These are phyloP conservation scores for Caradrina kadenii DNA, from an alignment of 2,888 invertebrate genomes.

Conservation along the genomic window DNA sequence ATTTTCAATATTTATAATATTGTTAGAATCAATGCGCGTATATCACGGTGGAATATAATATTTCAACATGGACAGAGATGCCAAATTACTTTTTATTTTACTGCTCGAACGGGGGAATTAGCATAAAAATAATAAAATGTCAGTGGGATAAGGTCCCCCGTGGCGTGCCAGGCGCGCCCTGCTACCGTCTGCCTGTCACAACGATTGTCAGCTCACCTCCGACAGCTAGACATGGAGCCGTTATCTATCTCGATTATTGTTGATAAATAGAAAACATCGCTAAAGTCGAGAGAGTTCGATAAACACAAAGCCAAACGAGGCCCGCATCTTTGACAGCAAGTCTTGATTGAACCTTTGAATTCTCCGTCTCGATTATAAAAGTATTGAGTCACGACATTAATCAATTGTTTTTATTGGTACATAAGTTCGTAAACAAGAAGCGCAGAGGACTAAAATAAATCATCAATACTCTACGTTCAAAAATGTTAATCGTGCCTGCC, in stretches of 20 bases:
- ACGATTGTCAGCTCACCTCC: slow-evolving; percentile 76
- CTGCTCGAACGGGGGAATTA: slow-evolving; percentile 77
- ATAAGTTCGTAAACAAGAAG: slow-evolving; percentile 1
- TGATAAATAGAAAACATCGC: slow-evolving; percentile 55
- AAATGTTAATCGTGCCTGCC: slow-evolving; percentile 50
- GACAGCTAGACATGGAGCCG: slow-evolving; percentile 68
- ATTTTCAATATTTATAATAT: not conserved
- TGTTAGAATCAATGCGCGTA: not conserved
- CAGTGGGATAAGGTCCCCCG: slow-evolving; percentile 77
- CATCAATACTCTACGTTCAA: slow-evolving; percentile 20
- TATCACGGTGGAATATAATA: slow-evolving; percentile 52
- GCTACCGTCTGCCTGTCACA: slow-evolving; percentile 78
- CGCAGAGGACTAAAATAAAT: slow-evolving; percentile 23
- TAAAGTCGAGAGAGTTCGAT: slow-evolving; percentile 20
- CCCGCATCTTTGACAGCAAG: slow-evolving; percentile 32
- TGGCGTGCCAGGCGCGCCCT: slow-evolving; percentile 70
- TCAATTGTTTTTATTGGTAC: slow-evolving; percentile 34
- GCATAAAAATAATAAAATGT: slow-evolving; percentile 88
- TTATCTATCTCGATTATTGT: slow-evolving; percentile 68
- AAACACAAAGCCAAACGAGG: slow-evolving; percentile 25
- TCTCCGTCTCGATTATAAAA: slow-evolving; percentile 23
- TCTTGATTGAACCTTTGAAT: slow-evolving; percentile 29
- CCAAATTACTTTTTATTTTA: slow-evolving; percentile 77
- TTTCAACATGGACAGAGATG: slow-evolving; percentile 62
- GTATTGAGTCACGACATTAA: slow-evolving; percentile 18